Percentiles rank a stretch among this genome's conserved stretches.
Conservation (phyloP, 2,797 vertebrate species). For the Sardinella longiceps region DNA sequence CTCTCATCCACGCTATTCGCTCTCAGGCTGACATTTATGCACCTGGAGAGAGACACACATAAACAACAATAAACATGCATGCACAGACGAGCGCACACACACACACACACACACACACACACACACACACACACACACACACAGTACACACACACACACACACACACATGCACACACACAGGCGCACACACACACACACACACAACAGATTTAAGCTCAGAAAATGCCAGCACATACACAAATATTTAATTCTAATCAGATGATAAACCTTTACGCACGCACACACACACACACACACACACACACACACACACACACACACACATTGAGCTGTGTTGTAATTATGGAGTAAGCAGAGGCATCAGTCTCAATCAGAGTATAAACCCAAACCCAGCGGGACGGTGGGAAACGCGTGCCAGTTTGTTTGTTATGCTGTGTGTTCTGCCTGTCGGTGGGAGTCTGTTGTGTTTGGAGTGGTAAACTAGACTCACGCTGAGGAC, state of each 20-base stretch:
- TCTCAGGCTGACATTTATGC: background rate
- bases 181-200: background rate
- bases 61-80: background rate
- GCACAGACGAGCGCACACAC: background rate
- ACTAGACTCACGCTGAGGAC: background rate
- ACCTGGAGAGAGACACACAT: background rate
- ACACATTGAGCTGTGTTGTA: background rate
- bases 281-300: background rate
- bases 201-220: background rate
- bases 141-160: background rate
- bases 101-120: conserved; percentile 5
- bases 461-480: conserved; percentile 12
- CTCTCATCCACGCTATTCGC: background rate
- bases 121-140: background rate
- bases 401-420: background rate
- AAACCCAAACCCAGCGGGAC: background rate
- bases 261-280: background rate
- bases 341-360: background rate
- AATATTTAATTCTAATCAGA: background rate
- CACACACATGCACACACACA: background rate
- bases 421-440: background rate
- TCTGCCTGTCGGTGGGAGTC: background rate
- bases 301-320: background rate
- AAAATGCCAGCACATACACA: background rate
- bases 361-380: background rate